Evolutionary conservation across 2,113 vertebrate genomes (phyloP), one percentile per base, ranked within the genome.

Genomic region (Stegostoma tigrinum): DNA sequence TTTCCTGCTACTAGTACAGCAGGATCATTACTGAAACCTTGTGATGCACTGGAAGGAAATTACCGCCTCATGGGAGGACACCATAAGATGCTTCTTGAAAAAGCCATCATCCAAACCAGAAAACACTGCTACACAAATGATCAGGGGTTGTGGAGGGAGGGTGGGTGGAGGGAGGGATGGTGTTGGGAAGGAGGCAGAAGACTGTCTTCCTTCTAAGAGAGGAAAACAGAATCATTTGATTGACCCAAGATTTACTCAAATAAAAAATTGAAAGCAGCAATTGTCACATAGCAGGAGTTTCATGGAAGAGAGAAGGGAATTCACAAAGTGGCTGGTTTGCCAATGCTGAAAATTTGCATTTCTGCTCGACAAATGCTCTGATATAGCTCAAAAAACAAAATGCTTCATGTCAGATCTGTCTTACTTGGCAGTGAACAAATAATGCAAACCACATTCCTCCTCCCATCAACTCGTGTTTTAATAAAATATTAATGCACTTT

Each of bases 91-190:
- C 8, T 52, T 87, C 34, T 93, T 93, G 89, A 93, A 45, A 93
- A 93, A 93, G 89, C 89, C 89, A 93, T 38, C 89, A 93, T n/a
- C 87, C 27, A 27, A n/a, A 17, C 52, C 52, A 61, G 87, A 64
- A 55, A 55, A 90, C 52, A 90, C 87, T 90, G 52, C 27, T 34
- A 90, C 52, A 30, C 12, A 90, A 66, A 83, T 83, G 80, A 83
- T 45, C 17, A 38, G 80, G 38, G 3, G 1, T 52, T 0, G 55
- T 30, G 72, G 6, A 10, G 10, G 8, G 72, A 1, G 27, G 52
- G 52, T 0, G 38, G 42, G 72, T 1, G 8, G 24, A 30, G 14
- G n/a, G 48, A 21, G n/a, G 12, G 12, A 34, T n/a, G n/a, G n/a
- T n/a, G n/a, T n/a, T n/a, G n/a, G n/a, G 48, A 21, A 75, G 12